Evolutionary conservation across 2,888 invertebrate genomes (phyloP), one percentile per base, ranked within the genome.

Genomic region (Hesperia comma): DNA sequence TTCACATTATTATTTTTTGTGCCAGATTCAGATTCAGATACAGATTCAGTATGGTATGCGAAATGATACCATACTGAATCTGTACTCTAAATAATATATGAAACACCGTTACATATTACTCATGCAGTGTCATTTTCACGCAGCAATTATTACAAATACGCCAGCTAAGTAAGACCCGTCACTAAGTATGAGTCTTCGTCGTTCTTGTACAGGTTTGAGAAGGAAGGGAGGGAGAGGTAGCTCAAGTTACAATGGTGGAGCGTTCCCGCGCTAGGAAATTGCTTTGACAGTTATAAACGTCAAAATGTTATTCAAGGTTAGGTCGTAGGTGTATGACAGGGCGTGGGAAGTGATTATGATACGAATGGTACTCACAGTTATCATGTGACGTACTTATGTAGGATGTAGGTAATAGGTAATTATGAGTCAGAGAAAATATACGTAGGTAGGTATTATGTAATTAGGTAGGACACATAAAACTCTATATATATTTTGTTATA

Each of bases 281-380:
- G 81, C 82, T 81, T 75, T 81, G 87, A 89, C 88, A 88, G 88
- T 90, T 89, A 88, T 78, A 81, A 79, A 81, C 75, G 80, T 81
- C 84, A 84, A 85, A 85, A 84, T 74, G 73, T 72, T 77, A 78
- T 80, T 81, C 80, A 79, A 82, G 83, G 84, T 81, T 79, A 81
- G 83, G 88, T 88, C 86, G 80, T 76, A 86, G 88, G 87, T 89
- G 70, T 69, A 56, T 41, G 81, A 82, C 79, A 81, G 83, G 84
- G 83, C 87, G 90, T 91, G 91, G 83, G 90, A 91, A 88, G 69
- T 63, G 54, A 60, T 60, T 60, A 64, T 43, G 41, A 26, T 37
- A 26, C 17, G 19, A 19, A 49, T 21, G 19, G 51, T 32, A 46
- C 46, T 43, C 19, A 17, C 51, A 14, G 14, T 17, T 40, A 51